Evolutionary conservation across 2,888 invertebrate genomes (phyloP).

Genomic region (Tryphoninae sp.): DNA sequence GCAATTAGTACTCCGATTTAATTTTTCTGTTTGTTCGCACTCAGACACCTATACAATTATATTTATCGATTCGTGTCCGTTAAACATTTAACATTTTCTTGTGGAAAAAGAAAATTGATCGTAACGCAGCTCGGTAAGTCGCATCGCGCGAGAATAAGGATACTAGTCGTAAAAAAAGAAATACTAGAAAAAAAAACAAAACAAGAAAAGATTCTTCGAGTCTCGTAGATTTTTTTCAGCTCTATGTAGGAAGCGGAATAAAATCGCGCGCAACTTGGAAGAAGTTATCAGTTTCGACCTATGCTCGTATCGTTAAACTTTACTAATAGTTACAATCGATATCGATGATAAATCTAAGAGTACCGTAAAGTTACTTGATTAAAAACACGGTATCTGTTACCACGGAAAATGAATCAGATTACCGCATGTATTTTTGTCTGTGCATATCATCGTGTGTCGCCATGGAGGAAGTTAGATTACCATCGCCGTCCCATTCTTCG

Average conservation of each 20-base stretch:
- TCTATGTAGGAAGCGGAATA: slow-evolving; percentile 31
- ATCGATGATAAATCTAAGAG: slow-evolving; percentile 44
- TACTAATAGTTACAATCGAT: slow-evolving; percentile 36
- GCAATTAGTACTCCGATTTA: not conserved
- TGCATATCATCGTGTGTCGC: not conserved
- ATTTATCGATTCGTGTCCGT: slow-evolving; percentile 19
- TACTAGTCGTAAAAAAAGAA: slow-evolving; percentile 1
- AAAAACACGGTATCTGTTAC: slow-evolving; percentile 42
- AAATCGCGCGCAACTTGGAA: slow-evolving; percentile 30
- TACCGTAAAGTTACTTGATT: slow-evolving; percentile 38
- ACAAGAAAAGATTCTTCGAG: slow-evolving; percentile 12
- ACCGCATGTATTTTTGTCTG: slow-evolving; percentile 9
- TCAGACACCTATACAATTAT: not conserved
- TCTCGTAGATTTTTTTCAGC: not conserved
- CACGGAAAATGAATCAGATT: slow-evolving; percentile 23
- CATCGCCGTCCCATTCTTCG: slow-evolving; percentile 1
- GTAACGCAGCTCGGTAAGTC: slow-evolving; percentile 21
- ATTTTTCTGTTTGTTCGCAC: slow-evolving; percentile 1
- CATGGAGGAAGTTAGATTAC: slow-evolving; percentile 26
- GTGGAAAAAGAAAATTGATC: slow-evolving; percentile 37
- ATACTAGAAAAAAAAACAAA: not conserved
- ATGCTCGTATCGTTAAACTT: slow-evolving; percentile 26
- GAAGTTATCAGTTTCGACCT: slow-evolving; percentile 29
- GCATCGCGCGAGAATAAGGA: not conserved
- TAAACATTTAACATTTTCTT: slow-evolving; percentile 40